Evolutionary conservation across 2,888 invertebrate genomes (phyloP).

Genomic region (Pomacea canaliculata): DNA sequence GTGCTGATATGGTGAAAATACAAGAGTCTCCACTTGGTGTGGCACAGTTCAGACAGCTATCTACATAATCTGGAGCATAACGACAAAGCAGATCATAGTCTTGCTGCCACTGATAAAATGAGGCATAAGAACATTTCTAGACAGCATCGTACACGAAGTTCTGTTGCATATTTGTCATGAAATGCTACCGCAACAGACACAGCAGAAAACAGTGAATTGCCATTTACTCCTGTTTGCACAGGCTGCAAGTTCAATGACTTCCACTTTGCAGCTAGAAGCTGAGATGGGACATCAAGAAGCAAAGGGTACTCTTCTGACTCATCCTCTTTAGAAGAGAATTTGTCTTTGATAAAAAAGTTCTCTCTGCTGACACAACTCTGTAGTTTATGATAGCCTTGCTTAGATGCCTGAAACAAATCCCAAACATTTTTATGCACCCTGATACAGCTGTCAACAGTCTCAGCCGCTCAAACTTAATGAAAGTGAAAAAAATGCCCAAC

Average conservation of each 20-base stretch:
- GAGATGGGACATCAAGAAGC: not conserved
- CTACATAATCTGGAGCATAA: slow-evolving; percentile 20
- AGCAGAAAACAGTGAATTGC: slow-evolving; percentile 16
- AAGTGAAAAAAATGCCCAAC: no score
- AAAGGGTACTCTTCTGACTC: not conserved
- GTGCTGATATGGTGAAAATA: slow-evolving; percentile 23
- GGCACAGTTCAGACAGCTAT: slow-evolving; percentile 24
- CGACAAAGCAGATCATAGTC: not conserved
- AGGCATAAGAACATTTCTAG: slow-evolving; percentile 15
- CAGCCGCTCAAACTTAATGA: no score
- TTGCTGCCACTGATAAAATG: slow-evolving; percentile 15
- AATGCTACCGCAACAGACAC: slow-evolving; percentile 15
- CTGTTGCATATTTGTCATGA: slow-evolving; percentile 7
- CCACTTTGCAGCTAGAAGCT: not conserved
- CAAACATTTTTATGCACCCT: not conserved
- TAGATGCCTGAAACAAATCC: slow-evolving; percentile 16
- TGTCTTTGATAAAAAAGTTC: slow-evolving; percentile 13
- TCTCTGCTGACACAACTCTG: slow-evolving; percentile 13
- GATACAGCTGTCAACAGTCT: no score
- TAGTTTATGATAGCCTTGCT: slow-evolving; percentile 20
- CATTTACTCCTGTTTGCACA: slow-evolving; percentile 1
- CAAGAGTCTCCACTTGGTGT: slow-evolving; percentile 18
- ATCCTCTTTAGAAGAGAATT: not conserved
- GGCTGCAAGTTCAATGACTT: not conserved
- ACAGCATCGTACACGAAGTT: slow-evolving; percentile 23